Base-by-base conservation (phyloP, 2,888 invertebrate species). In the Athalia rosae region DNA sequence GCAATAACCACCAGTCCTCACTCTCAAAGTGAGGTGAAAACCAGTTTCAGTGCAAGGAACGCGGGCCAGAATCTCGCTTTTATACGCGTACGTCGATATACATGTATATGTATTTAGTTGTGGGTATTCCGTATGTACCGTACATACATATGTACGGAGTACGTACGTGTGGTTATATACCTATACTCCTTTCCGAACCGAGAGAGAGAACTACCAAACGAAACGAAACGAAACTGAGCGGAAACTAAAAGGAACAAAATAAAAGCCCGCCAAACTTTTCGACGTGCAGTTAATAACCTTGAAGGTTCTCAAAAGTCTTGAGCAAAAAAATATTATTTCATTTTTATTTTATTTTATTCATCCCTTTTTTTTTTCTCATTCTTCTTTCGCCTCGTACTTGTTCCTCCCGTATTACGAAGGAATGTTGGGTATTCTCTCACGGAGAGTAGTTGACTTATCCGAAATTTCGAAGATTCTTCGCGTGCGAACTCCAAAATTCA, bases 1-100 rank as follows among this genome's bases (percentile, higher is more conserved):
- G 61, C 41, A 28, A 74, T 58, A 71, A 45, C 9, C 41, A 8
- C 45, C 41, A 41, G 74, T 59, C 15, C 47, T 8, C 6, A 41
- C 4, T 71, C 73, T 69, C 58, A 41, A 59, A 59, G 73, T 59
- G 73, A 73, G 73, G 59, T 73, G 59, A 74, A 74, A 74, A 74
- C 74, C 74, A 74, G 74, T 74, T 69, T 73, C 41, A 74, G 62
- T 28, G 62, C 62, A 62, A 74, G 74, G 74, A 74, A 74, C 74
- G 74, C 59, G 66, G 48, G 4, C 9, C 41, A 61, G 50, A 53
- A 59, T 61, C 61, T 53, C 48, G 15, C 28, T 48, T 3, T 61
- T 71, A 5, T 41, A 63, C 61, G 4, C 28, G 15, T 61, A 61
- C 15, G 47, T 61, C 74, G 48, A 15, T 50, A 7, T 71, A 13